These are phyloP conservation scores for Panthera leo DNA, from an alignment of 2,113 vertebrate species.

Conservation along the genomic window DNA sequence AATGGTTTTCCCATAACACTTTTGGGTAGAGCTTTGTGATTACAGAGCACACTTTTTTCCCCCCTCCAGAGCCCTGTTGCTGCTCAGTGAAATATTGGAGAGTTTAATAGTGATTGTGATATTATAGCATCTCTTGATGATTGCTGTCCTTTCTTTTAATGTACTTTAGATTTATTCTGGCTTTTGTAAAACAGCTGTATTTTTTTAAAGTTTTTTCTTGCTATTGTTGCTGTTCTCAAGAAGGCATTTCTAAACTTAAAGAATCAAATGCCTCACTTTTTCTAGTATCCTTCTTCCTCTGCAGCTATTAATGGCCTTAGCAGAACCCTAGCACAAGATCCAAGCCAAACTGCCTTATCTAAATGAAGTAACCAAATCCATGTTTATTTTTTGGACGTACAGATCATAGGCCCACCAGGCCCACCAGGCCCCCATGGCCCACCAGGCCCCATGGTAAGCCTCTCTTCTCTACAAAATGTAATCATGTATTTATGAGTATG, in stretches of 20 bases:
- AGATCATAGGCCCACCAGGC: constrained; percentile 95
- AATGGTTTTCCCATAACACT: neutral
- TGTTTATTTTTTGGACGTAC: constrained; percentile 76
- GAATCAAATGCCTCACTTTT: constrained; percentile 27
- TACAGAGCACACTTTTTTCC: neutral
- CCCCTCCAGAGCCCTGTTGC: constrained; percentile 14
- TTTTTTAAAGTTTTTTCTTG: neutral
- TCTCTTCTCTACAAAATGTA: neutral
- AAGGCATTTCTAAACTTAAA: constrained; percentile 49
- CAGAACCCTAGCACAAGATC: constrained; percentile 17
- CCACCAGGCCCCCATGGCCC: constrained; percentile 94
- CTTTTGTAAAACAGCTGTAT: constrained; percentile 25
- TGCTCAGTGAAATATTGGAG: constrained; percentile 29
- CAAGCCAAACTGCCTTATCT: constrained; percentile 61
- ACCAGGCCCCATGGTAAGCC: constrained; percentile 97
- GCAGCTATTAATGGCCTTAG: constrained; percentile 46
- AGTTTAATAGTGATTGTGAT: neutral
- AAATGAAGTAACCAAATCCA: constrained; percentile 64
- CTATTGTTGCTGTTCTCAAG: neutral
- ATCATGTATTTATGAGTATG: neutral
- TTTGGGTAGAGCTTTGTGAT: neutral
- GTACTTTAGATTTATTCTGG: constrained; percentile 54
- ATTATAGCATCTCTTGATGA: constrained; percentile 35
- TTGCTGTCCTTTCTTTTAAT: constrained; percentile 57
- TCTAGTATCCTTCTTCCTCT: neutral